Percentiles rank a stretch among this genome's conserved stretches.
These are phyloP conservation scores for Dermatemys mawii DNA, from an alignment of 2,113 vertebrate genomes.

Conservation along the genomic window DNA sequence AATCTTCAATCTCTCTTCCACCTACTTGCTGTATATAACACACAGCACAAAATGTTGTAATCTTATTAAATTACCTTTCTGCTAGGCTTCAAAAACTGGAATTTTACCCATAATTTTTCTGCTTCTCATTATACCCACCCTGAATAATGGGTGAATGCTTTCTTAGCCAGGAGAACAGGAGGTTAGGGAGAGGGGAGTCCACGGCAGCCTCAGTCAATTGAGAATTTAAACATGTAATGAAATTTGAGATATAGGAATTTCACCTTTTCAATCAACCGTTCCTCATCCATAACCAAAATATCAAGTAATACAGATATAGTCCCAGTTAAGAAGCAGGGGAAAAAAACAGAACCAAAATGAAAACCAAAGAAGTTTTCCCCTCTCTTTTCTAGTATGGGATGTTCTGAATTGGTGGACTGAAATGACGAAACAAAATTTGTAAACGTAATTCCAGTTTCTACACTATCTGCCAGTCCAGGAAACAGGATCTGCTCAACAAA, in stretches of 20 bases:
- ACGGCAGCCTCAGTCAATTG: neutral
- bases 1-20: neutral
- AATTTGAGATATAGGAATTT: neutral
- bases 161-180: neutral
- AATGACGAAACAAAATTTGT: neutral
- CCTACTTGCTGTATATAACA: neutral
- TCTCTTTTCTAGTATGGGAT: neutral
- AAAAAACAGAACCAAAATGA: neutral
- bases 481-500: neutral
- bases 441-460: neutral
- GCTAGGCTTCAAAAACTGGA: neutral
- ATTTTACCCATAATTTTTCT: neutral
- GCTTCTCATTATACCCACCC: too few species aligned
- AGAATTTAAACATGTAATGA: neutral
- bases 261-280: neutral
- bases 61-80: neutral
- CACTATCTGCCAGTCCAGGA: neutral
- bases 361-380: neutral
- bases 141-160: too few species aligned
- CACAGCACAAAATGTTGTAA: neutral
- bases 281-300: neutral
- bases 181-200: neutral
- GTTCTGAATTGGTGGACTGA: neutral
- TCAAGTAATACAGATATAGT: neutral
- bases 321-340: neutral